A percentile compares a stretch with the other conserved stretches of the same genome.
Conservation (phyloP, 2,888 invertebrate genomes). For the Monopis laevigella region DNA sequence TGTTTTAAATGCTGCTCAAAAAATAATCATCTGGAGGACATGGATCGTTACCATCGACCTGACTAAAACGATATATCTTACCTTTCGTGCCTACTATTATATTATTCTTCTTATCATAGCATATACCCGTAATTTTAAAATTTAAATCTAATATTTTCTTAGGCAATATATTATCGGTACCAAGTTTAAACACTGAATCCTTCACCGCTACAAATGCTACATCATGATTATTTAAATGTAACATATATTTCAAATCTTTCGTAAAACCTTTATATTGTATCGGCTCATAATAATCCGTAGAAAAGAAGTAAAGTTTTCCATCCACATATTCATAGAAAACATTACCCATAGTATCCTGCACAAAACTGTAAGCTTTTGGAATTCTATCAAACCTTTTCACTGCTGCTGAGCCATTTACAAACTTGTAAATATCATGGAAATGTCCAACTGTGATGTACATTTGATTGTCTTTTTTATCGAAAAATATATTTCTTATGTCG, state of each 20-base stretch:
- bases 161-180: constrained; percentile 42
- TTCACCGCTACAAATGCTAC: constrained; percentile 53
- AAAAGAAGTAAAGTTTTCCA: constrained; percentile 50
- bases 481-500: constrained; percentile 47
- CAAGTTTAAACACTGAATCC: constrained; percentile 41
- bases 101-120: constrained; percentile 47
- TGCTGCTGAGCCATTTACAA: constrained; percentile 49
- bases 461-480: constrained; percentile 44
- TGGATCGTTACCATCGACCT: constrained; percentile 41
- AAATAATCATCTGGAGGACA: constrained; percentile 56
- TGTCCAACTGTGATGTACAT: constrained; percentile 53
- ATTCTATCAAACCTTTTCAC: constrained; percentile 49
- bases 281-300: constrained; percentile 44
- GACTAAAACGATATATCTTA: constrained; percentile 52
- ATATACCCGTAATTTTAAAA: constrained; percentile 51
- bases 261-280: constrained; percentile 55
- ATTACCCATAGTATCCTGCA: constrained; percentile 45
- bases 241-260: constrained; percentile 47
- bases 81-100: constrained; percentile 54
- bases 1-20: constrained; percentile 34
- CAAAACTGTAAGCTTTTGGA: constrained; percentile 49
- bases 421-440: constrained; percentile 45
- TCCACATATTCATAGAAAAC: constrained; percentile 52
- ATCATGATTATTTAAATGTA: constrained; percentile 43
- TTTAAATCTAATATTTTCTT: constrained; percentile 47